Evolutionary conservation across 2,888 invertebrate genomes (phyloP).

Genomic region (Phlogophora meticulosa): DNA sequence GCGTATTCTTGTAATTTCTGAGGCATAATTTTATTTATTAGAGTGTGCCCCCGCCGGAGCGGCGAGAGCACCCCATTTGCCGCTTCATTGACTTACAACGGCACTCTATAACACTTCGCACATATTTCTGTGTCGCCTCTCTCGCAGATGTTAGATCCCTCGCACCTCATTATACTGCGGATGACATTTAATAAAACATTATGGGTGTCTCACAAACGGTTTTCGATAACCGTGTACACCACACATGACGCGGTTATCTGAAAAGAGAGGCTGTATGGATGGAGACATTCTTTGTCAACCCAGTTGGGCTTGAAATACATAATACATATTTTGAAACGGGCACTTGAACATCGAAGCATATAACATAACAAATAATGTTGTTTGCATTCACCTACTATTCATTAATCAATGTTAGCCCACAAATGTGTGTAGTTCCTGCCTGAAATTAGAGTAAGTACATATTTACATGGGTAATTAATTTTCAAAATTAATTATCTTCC

Average conservation of each 20-base stretch:
- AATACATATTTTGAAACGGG: constrained; percentile 47
- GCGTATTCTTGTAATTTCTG: constrained; percentile 91
- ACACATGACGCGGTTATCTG: constrained; percentile 65
- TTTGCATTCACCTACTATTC: constrained; percentile 28
- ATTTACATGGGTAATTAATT: constrained; percentile 46
- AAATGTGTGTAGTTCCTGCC: constrained; percentile 40
- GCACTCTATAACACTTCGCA: constrained; percentile 90
- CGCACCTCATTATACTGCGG: constrained; percentile 91
- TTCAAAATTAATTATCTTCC: constrained; percentile 34
- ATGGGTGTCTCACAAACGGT: constrained; percentile 84
- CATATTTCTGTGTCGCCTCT: constrained; percentile 90
- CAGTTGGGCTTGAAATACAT: constrained; percentile 52
- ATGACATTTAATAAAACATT: constrained; percentile 91
- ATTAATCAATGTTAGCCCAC: constrained; percentile 46
- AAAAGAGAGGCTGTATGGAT: constrained; percentile 39
- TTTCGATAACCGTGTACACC: constrained; percentile 83
- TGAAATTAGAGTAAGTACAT: constrained; percentile 44
- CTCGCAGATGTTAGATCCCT: constrained; percentile 85
- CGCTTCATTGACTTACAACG: constrained; percentile 91
- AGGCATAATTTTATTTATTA: constrained; percentile 91
- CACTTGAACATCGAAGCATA: constrained; percentile 12
- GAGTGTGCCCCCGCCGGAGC: constrained; percentile 86
- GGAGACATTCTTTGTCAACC: constrained; percentile 40
- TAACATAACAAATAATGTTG: constrained; percentile 29
- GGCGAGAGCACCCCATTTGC: constrained; percentile 90